Evolutionary conservation across 2,797 vertebrate species (phyloP).

Genomic region (Galaxias olidus): DNA sequence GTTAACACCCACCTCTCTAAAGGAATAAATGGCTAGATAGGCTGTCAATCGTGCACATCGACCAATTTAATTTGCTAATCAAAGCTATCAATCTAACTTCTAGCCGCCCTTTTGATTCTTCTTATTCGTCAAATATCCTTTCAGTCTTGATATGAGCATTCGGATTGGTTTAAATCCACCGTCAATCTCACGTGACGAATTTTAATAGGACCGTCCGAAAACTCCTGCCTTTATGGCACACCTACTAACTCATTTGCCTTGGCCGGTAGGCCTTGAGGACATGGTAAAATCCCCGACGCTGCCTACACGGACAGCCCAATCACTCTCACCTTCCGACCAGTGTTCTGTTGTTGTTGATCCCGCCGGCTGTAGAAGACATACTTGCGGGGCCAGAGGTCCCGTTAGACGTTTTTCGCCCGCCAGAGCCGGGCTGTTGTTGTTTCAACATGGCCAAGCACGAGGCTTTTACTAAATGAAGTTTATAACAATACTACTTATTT

Average conservation of each 20-base stretch:
- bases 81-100: conserved; percentile 35
- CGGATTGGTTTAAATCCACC: conserved; percentile 42
- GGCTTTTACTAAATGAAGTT: conserved; percentile 26
- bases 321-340: conserved; percentile 72
- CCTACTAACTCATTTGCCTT: conserved; percentile 63
- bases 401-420: conserved; percentile 81
- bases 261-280: conserved; percentile 79
- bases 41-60: conserved; percentile 43
- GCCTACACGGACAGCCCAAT: conserved; percentile 31
- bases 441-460: conserved; percentile 74
- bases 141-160: background rate
- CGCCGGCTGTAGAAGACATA: conserved; percentile 75
- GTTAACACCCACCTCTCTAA: conserved; percentile 9
- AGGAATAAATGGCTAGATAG: conserved; percentile 32
- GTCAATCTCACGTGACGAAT: conserved; percentile 42
- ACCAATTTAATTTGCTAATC: conserved; percentile 40
- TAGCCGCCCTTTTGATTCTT: conserved; percentile 34
- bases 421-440: conserved; percentile 76
- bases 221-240: conserved; percentile 44
- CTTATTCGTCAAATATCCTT: conserved; percentile 2
- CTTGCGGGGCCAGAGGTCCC: conserved; percentile 75
- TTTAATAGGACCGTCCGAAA: conserved; percentile 48
- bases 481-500: conserved; percentile 1
- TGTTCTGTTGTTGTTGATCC: conserved; percentile 73
- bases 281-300: conserved; percentile 67